Evolutionary conservation across 37 sponge, comb jelly and placozoan species (phyloP).

Genomic region (Aphrocallistes beatrix): DNA sequence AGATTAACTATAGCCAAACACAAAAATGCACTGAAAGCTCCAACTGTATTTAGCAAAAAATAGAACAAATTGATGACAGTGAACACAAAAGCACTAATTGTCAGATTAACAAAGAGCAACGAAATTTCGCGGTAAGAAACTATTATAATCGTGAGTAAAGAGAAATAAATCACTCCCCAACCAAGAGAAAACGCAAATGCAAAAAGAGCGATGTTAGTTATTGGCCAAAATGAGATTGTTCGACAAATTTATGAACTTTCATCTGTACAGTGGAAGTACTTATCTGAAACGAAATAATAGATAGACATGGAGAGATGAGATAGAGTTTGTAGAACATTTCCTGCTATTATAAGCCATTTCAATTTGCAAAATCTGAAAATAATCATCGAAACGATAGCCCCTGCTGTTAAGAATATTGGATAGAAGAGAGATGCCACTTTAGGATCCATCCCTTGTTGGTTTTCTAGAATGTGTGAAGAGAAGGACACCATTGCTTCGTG

Average conservation of each 20-base stretch:
- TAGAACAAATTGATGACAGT: neutral
- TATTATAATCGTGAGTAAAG: no score
- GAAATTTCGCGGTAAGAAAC: no score
- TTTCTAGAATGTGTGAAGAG: slow-evolving; percentile 2
- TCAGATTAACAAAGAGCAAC: no score
- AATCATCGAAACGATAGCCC: neutral
- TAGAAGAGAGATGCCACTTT: slow-evolving; percentile 20
- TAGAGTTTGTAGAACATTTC: neutral
- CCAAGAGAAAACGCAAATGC: neutral
- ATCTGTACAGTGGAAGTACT: neutral
- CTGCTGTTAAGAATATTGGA: neutral
- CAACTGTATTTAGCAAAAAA: neutral
- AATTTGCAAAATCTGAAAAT: neutral
- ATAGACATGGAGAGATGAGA: neutral
- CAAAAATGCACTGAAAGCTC: neutral
- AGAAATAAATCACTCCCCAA: neutral
- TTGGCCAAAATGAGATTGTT: neutral
- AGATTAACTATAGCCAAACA: neutral
- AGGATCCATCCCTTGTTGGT: neutral
- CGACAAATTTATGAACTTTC: neutral
- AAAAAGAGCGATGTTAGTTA: neutral
- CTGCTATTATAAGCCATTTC: neutral
- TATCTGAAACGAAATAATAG: neutral
- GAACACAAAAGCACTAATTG: no score
- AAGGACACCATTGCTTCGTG: slow-evolving; percentile 12